Evolutionary conservation across 2,797 vertebrate species (phyloP).

Genomic region (Xiphophorus birchmanni): DNA sequence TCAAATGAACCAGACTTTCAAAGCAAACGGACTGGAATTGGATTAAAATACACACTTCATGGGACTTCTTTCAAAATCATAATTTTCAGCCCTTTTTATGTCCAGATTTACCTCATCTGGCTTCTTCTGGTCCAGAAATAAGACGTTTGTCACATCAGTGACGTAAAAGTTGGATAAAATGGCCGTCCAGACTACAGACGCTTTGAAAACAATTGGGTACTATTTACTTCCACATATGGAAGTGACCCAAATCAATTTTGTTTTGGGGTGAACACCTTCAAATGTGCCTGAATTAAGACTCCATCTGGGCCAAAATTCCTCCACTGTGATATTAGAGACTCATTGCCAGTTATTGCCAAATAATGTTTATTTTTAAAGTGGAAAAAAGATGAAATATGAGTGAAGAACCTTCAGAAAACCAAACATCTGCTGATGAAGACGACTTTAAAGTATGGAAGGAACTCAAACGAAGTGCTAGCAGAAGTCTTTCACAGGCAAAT

Average conservation of each 20-base stretch:
- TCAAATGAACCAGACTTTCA: too few species aligned
- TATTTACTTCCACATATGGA: background rate
- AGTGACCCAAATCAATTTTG: background rate
- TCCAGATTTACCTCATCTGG: too few species aligned
- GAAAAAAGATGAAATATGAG: background rate
- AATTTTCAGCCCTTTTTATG: too few species aligned
- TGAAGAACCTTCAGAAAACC: background rate
- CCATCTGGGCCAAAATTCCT: background rate
- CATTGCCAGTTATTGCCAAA: background rate
- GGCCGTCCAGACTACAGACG: too few species aligned
- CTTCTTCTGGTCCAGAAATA: too few species aligned
- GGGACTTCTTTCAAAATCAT: too few species aligned
- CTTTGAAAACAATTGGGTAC: background rate
- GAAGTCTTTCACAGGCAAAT: background rate
- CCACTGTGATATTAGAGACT: background rate
- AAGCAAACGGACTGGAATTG: too few species aligned
- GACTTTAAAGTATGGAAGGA: background rate
- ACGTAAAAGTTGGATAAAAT: too few species aligned
- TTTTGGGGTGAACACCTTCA: background rate
- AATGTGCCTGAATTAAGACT: background rate
- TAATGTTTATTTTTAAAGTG: background rate
- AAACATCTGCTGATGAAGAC: background rate
- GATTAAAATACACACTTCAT: background rate
- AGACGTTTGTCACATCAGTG: too few species aligned
- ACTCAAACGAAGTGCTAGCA: background rate